phyloP scores from a whole-genome alignment of 2,113 vertebrate species.

The Mormyrus iriodes region DNA sequence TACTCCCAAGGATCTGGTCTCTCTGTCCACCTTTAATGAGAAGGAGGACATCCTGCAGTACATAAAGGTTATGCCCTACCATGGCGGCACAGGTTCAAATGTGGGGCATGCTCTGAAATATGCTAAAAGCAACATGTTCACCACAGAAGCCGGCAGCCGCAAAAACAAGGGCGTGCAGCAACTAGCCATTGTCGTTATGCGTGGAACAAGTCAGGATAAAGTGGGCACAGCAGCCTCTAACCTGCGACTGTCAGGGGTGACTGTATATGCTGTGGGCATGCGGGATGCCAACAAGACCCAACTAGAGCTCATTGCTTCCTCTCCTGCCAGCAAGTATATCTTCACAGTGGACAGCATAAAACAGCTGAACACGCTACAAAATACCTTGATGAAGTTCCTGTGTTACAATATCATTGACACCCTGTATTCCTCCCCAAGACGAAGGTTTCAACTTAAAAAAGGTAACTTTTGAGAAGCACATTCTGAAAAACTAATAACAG shows the following conservation, averaged over 20 bases:
- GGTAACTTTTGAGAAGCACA: constrained; percentile 48
- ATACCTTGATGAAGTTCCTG: constrained; percentile 55
- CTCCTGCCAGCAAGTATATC: constrained; percentile 58
- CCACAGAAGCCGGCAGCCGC: constrained; percentile 52
- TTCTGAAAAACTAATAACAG: neutral
- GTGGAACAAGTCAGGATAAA: constrained; percentile 59
- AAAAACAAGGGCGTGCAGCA: constrained; percentile 52
- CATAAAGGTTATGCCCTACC: constrained; percentile 64
- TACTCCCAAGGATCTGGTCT: constrained; percentile 48
- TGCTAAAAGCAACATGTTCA: constrained; percentile 53
- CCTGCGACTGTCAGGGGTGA: constrained; percentile 56
- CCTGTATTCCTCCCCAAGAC: constrained; percentile 5
- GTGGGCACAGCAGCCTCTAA: constrained; percentile 49
- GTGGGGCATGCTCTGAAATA: constrained; percentile 65
- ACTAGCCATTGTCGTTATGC: constrained; percentile 70
- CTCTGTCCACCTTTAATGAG: constrained; percentile 56
- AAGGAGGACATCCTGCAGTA: constrained; percentile 58
- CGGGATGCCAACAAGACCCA: constrained; percentile 41
- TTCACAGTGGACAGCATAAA: constrained; percentile 56
- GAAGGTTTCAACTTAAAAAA: constrained; percentile 45
- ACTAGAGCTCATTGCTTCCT: constrained; percentile 60
- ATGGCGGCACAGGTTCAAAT: constrained; percentile 43
- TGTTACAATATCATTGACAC: constrained; percentile 54
- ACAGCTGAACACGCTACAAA: constrained; percentile 52
- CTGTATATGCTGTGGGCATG: constrained; percentile 62